Evolutionary conservation across 2,888 invertebrate species (phyloP), one percentile per base, ranked within the genome.

Genomic region (Meghimatium bilineatum): DNA sequence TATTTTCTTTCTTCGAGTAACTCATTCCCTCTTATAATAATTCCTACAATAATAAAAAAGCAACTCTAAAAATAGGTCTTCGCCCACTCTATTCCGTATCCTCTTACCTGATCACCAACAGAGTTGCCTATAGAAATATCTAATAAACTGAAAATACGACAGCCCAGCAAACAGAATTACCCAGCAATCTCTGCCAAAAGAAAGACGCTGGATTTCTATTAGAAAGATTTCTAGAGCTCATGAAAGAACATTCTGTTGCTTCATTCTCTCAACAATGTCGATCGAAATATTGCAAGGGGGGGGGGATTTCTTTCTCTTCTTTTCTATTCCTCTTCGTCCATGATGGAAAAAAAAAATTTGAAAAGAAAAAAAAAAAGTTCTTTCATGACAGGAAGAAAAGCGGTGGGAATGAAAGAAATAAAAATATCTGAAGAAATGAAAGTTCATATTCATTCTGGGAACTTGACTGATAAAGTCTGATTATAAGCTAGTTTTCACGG

Each of bases 141-240:
- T 34, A 34, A 38, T 66, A 77, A 56, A 77, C 44, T 63, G 77
- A 77, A 77, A 77, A 77, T 56, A 36, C 63, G 77, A 29, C 38
- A 75, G 77, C 77, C 38, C 26, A n/a, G 63, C 63, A 66, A 34
- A n/a, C 36, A 66, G 49, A 56, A 56, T 34, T 34, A 36, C 12
- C 52, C 36, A 56, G 20, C 34, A 77, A n/a, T n/a, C 63, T 34
- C 66, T 26, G 34, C 26, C 38, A 36, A 12, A 66, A 76, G 34
- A 76, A 63, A 63, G n/a, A n/a, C 52, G 26, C 36, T 6, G 44
- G 34, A n/a, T 38, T 34, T 60, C 66, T 34, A 63, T 77, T 63
- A 77, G 60, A 77, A 66, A 36, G 63, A 63, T 63, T 77, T 63
- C 77, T 36, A n/a, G 5, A 36, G 76, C 76, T 60, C 17, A 26